Base-by-base conservation (phyloP, 1,140 invertebrate genomes). In the Himalopsyche phryganea region DNA sequence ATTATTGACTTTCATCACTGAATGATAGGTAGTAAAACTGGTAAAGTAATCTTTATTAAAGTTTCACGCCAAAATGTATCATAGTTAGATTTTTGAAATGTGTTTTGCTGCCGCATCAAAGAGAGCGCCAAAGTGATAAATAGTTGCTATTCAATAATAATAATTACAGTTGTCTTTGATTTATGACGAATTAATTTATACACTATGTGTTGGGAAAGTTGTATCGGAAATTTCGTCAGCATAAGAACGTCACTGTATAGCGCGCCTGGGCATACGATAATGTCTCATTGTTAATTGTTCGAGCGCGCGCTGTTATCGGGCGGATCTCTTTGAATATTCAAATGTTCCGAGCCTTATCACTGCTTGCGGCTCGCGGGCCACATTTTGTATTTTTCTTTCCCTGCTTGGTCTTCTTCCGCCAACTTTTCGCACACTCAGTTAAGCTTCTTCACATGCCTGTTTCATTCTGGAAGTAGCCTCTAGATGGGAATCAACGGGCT, bases 261-360 rank as follows among this genome's bases (percentile, higher is more conserved):
- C 18, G 20, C n/a, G 41, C 50, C 32, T 17, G 52, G 19, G 58
- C 51, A 50, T 51, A 55, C 61, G 61, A 63, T 63, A 63, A 63
- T 63, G 61, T 63, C 61, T 63, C 61, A 63, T 63, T 63, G 61
- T 63, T 63, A 59, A 63, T 63, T 63, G 61, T 63, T 44, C 49
- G 56, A 52, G 56, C 56, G 55, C 55, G 51, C 40, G 17, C 54
- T 46, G 56, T 52, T 63, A 63, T 63, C 61, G 40, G 60, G 19
- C 61, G 61, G 61, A 63, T 63, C 61, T 63, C 61, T 63, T 63
- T 63, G 61, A 59, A 63, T 63, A 63, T 63, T 59, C 61, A 59
- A 63, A 59, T 45, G 56, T 51, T 55, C 50, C 50, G 49, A 40
- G 45, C 36, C 61, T 63, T 63, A 63, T 63, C 61, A 51, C 52